Base-by-base conservation (phyloP, 2,113 vertebrate species). In the Spea multiplicata region DNA sequence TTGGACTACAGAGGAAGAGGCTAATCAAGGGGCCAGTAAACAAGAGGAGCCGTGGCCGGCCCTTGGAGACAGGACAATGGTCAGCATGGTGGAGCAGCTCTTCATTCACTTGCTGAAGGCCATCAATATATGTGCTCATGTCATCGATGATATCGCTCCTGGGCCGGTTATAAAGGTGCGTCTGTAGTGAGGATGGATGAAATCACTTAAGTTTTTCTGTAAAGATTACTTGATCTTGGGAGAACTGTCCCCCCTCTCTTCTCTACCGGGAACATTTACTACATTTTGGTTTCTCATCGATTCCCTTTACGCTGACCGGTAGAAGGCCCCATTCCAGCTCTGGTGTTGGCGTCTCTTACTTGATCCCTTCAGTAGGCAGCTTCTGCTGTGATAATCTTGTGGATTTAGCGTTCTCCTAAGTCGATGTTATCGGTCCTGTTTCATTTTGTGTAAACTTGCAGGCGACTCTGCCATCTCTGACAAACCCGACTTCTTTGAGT, bases 61-160 rank as follows among this genome's bases (percentile, higher is more conserved):
- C 1, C 86, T 99, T 48, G 94, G 92, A 0, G 96, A 99, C 83
- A 89, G 95, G 55, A 80, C 87, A 13, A 85, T 99, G 66, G 95
- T 96, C 61, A 85, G 86, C 81, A 93, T 98, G 91, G 89, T 98
- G 57, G 96, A 99, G 13, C 97, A 99, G 72, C 93, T 99, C 44
- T 99, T 99, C 75, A 93, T 93, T 59, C 97, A 99, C 84, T 88
- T 99, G 13, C 90, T 99, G 46, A 99, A 97, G 82, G 87, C 96
- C 75, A 89, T 99, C 79, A 99, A 98, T 82, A 97, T 99, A 87
- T 99, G 97, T 74, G 92, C 97, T 1, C 97, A 99, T 30, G 96
- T 99, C 30, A 83, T 99, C 83, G 97, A 99, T 52, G 97, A 99
- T 66, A 93, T 93, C 10, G 84, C 94, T 52, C 97, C 97, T 3